These are phyloP conservation scores for Scatophagus argus DNA, from an alignment of 2,113 vertebrate genomes.

Conservation along the genomic window DNA sequence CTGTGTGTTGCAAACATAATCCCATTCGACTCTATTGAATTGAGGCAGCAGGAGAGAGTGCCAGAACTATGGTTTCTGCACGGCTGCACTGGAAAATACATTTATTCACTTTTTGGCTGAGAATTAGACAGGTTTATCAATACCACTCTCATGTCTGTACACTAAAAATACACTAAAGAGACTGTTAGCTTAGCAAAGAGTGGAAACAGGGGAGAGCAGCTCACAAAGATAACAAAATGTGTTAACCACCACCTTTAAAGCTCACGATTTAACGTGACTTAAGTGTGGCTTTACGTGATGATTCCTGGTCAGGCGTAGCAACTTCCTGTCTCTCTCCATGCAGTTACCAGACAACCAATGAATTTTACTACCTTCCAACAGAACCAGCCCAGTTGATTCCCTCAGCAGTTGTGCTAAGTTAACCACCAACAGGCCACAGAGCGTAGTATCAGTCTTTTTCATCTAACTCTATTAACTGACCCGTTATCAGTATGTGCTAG, in stretches of 20 bases:
- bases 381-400: not conserved
- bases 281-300: not conserved
- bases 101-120: not conserved
- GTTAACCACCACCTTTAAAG: not conserved
- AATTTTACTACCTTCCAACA: not conserved
- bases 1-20: not conserved
- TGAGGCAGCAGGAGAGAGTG: not conserved
- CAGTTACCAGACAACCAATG: too few species aligned
- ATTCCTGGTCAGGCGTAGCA: too few species aligned
- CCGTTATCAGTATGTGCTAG: not conserved
- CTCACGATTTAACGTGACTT: not conserved
- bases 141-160: not conserved
- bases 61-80: not conserved
- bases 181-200: not conserved
- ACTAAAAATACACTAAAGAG: not conserved
- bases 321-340: too few species aligned
- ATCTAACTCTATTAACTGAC: not conserved
- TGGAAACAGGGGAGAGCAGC: not conserved
- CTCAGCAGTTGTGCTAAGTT: conserved; percentile 3
- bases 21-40: not conserved
- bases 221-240: not conserved
- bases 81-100: not conserved
- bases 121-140: not conserved
- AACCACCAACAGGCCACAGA: too few species aligned
- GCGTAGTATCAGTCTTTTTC: too few species aligned